Conservation (phyloP, 2,888 invertebrate species). For the Mycogona germanica region DNA sequence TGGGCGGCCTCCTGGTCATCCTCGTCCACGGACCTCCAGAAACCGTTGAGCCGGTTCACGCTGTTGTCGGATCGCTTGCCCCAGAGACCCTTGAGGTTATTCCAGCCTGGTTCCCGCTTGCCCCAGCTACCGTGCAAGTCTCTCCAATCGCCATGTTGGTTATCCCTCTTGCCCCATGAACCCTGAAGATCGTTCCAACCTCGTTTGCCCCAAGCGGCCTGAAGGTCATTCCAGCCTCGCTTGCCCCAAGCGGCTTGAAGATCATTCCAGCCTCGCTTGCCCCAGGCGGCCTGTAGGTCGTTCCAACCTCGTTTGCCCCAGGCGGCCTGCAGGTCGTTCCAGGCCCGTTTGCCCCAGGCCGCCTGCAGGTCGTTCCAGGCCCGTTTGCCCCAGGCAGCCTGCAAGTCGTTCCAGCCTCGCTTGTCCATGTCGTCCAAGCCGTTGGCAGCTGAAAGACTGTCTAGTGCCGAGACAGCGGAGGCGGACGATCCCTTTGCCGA, state of each 20-base stretch:
- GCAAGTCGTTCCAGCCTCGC: conserved; percentile 51
- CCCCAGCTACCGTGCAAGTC: conserved; percentile 19
- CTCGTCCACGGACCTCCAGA: conserved; percentile 42
- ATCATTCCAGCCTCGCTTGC: conserved; percentile 26
- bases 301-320: conserved; percentile 34
- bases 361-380: conserved; percentile 28
- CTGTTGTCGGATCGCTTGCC: conserved; percentile 55
- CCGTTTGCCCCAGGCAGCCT: conserved; percentile 62
- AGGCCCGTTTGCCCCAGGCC: conserved; percentile 28
- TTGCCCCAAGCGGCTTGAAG: conserved; percentile 35
- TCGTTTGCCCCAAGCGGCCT: conserved; percentile 26
- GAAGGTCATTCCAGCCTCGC: conserved; percentile 27
- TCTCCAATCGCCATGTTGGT: conserved; percentile 16
- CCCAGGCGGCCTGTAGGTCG: conserved; percentile 16
- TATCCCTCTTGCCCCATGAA: conserved; percentile 41
- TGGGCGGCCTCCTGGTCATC: conserved; percentile 3
- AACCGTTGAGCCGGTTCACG: conserved; percentile 65
- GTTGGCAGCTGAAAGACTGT: background rate
- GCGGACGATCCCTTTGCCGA: background rate
- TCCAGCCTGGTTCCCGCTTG: conserved; percentile 42
- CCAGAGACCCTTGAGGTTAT: conserved; percentile 56
- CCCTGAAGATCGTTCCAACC: conserved; percentile 28
- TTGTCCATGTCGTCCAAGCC: conserved; percentile 30
- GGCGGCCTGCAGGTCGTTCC: conserved; percentile 25
- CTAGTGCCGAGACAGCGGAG: background rate